Conservation (phyloP, 2,888 invertebrate genomes). For the Rhimphoctona megacephalus region DNA sequence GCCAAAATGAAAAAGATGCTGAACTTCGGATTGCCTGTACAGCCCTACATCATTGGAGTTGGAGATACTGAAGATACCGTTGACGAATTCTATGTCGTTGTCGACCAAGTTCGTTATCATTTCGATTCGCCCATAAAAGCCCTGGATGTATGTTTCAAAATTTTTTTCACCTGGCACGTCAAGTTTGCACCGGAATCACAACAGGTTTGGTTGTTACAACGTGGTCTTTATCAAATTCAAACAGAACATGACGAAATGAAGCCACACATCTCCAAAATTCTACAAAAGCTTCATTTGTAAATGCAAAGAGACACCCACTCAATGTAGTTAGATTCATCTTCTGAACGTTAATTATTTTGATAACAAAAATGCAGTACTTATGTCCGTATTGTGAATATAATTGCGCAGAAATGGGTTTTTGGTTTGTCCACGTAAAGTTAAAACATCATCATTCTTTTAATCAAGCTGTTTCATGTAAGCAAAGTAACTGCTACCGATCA, state of each 20-base stretch:
- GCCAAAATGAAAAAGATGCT: constrained; percentile 36
- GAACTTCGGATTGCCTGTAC: constrained; percentile 47
- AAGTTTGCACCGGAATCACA: constrained; percentile 8
- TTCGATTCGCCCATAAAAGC: constrained; percentile 58
- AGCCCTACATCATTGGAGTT: constrained; percentile 61
- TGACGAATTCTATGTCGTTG: constrained; percentile 44
- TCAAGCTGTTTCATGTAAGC: constrained; percentile 26
- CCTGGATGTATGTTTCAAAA: constrained; percentile 56
- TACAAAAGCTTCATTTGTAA: constrained; percentile 23
- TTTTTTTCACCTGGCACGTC: constrained; percentile 29
- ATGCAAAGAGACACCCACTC: not conserved
- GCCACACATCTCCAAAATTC: constrained; percentile 33
- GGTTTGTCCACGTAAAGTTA: not conserved
- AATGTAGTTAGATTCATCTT: not conserved
- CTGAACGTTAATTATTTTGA: not conserved
- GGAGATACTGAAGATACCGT: constrained; percentile 42
- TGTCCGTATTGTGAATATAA: constrained; percentile 13
- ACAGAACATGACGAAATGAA: constrained; percentile 37
- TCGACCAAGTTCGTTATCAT: constrained; percentile 42
- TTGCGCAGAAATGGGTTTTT: not conserved
- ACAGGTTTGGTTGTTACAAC: constrained; percentile 38
- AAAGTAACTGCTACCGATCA: constrained; percentile 30
- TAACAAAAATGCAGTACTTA: constrained; percentile 21
- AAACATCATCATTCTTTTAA: constrained; percentile 9
- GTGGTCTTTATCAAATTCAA: constrained; percentile 30